These are phyloP conservation scores for Ochropleura plecta DNA, from an alignment of 2,888 invertebrate genomes.

Conservation along the genomic window DNA sequence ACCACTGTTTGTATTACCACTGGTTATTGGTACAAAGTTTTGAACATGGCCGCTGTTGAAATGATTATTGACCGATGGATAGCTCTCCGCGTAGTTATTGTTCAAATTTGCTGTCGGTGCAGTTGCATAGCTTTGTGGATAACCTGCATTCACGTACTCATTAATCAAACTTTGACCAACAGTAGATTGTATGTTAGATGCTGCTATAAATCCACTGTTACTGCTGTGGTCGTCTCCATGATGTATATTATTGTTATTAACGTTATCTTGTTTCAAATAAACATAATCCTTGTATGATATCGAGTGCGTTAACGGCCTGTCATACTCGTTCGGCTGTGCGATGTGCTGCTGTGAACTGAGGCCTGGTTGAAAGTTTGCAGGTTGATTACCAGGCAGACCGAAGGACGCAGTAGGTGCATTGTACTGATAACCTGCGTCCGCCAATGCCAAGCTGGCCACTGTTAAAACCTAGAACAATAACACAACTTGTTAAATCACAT, in stretches of 20 bases:
- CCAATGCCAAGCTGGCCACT: conserved; percentile 36
- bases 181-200: neutral
- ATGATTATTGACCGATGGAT: conserved; percentile 8
- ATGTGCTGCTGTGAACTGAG: conserved; percentile 4
- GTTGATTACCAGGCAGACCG: conserved; percentile 1
- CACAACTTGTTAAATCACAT: conserved; percentile 35
- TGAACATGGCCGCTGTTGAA: conserved; percentile 13
- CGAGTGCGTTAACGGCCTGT: conserved; percentile 67
- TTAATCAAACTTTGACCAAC: conserved; percentile 1
- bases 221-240: conserved; percentile 6
- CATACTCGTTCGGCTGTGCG: conserved; percentile 37
- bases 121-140: conserved; percentile 14
- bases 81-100: conserved; percentile 23
- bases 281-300: conserved; percentile 68
- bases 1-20: conserved; percentile 19
- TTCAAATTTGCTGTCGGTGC: conserved; percentile 20
- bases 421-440: conserved; percentile 59
- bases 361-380: conserved; percentile 3
- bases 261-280: conserved; percentile 67
- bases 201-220: conserved; percentile 1
- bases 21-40: conserved; percentile 19
- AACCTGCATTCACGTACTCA: conserved; percentile 35
- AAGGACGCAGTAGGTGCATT: conserved; percentile 24
- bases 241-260: conserved; percentile 19
- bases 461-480: conserved; percentile 57